Evolutionary conservation across 2,797 vertebrate genomes (phyloP).

Genomic region (Sphenopsis melanotis): DNA sequence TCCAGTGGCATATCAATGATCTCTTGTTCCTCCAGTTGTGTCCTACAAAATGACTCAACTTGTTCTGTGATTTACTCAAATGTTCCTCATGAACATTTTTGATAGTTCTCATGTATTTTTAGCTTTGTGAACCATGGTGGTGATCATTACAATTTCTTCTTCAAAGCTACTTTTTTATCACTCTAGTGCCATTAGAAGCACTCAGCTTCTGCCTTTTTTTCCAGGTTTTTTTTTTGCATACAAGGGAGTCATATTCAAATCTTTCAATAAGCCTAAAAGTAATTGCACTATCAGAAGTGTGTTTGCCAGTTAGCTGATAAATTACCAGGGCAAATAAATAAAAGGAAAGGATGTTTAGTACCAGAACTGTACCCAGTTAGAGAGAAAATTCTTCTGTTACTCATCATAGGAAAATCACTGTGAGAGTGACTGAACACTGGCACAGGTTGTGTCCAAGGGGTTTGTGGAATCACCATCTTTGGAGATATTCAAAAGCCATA

Average conservation of each 20-base stretch:
- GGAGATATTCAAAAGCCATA: background rate
- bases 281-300: background rate
- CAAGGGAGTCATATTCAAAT: background rate
- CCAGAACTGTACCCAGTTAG: background rate
- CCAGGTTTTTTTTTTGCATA: background rate
- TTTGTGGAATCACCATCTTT: background rate
- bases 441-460: background rate
- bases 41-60: constrained; percentile 35
- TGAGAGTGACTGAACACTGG: background rate
- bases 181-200: background rate
- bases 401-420: background rate
- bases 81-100: constrained; percentile 26
- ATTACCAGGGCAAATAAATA: background rate
- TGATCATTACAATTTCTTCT: background rate
- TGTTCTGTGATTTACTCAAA: constrained; percentile 31
- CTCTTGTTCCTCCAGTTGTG: constrained; percentile 6
- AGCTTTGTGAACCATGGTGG: background rate
- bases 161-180: background rate
- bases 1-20: constrained; percentile 34
- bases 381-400: background rate
- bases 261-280: background rate
- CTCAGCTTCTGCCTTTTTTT: background rate
- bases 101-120: constrained; percentile 38
- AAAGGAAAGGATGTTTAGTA: background rate
- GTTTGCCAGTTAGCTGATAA: background rate